Evolutionary conservation across 2,888 invertebrate species (phyloP).

Genomic region (Acholoe squamosa): DNA sequence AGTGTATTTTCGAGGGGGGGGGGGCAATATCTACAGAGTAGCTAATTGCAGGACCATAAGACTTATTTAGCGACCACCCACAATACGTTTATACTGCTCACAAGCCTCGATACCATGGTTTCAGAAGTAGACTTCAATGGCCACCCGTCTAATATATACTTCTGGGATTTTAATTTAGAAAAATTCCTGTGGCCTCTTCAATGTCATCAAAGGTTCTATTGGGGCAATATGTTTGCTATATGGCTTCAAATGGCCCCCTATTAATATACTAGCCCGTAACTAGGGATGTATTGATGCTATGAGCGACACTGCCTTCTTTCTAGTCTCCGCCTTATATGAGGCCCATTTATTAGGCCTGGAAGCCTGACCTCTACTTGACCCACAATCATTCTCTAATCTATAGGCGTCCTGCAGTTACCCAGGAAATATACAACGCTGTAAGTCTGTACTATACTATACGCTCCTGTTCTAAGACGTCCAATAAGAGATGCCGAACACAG

Average conservation of each 20-base stretch:
- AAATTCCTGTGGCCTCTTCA: background rate
- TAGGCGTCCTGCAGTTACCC: background rate
- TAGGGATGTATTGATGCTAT: background rate
- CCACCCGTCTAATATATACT: conserved; percentile 15
- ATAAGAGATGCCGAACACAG: background rate
- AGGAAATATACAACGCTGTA: conserved; percentile 30
- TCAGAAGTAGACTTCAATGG: background rate
- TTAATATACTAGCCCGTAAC: background rate
- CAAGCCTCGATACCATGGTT: background rate
- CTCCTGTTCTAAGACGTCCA: background rate
- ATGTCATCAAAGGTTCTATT: background rate
- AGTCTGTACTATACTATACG: background rate
- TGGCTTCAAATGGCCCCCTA: background rate
- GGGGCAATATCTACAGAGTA: too few species aligned
- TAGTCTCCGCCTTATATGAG: background rate
- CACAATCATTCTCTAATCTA: conserved; percentile 35
- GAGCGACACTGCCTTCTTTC: conserved; percentile 13
- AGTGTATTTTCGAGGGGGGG: too few species aligned
- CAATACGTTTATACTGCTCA: background rate
- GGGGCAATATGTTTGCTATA: conserved; percentile 12
- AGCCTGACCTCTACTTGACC: conserved; percentile 37
- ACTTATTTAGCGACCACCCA: too few species aligned
- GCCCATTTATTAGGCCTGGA: background rate
- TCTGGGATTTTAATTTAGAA: background rate
- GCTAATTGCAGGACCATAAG: too few species aligned